A percentile compares a stretch with the other conserved stretches of the same genome.
Conservation (phyloP, 2,113 vertebrate species). For the Chaenogobius annularis region DNA sequence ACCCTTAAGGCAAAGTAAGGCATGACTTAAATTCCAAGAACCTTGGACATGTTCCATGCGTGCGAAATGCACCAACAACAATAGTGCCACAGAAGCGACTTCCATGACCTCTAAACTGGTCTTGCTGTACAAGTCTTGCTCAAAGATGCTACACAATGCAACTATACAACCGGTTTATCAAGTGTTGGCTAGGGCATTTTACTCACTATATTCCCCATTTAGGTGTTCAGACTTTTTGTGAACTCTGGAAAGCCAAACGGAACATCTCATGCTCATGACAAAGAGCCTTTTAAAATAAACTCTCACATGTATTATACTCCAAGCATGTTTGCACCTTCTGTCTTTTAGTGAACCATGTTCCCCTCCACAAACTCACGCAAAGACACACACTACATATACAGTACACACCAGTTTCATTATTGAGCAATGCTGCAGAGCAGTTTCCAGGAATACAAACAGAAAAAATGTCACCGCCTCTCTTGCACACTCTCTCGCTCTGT, state of each 20-base stretch:
- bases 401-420: slow-evolving; percentile 68
- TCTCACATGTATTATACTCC: slow-evolving; percentile 23
- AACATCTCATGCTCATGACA: not conserved
- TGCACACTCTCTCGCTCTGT: slow-evolving; percentile 14
- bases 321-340: slow-evolving; percentile 40
- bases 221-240: slow-evolving; percentile 21
- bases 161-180: slow-evolving; percentile 17
- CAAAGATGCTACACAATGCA: not conserved
- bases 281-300: slow-evolving; percentile 18
- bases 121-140: slow-evolving; percentile 34
- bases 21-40: slow-evolving; percentile 47
- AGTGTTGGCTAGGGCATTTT: slow-evolving; percentile 13
- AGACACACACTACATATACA: slow-evolving; percentile 42
- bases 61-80: slow-evolving; percentile 24
- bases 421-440: slow-evolving; percentile 75
- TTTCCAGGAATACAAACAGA: slow-evolving; percentile 81
- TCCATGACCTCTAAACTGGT: slow-evolving; percentile 18
- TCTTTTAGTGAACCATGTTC: slow-evolving; percentile 47
- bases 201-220: slow-evolving; percentile 17
- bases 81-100: slow-evolving; percentile 12
- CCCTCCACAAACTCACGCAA: slow-evolving; percentile 26
- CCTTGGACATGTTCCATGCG: slow-evolving; percentile 21
- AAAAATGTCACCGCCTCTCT: slow-evolving; percentile 63
- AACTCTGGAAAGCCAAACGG: slow-evolving; percentile 22
- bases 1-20: slow-evolving; percentile 53